phyloP scores from a whole-genome alignment of 2,797 vertebrate species.

The Chrysocyon brachyurus region DNA sequence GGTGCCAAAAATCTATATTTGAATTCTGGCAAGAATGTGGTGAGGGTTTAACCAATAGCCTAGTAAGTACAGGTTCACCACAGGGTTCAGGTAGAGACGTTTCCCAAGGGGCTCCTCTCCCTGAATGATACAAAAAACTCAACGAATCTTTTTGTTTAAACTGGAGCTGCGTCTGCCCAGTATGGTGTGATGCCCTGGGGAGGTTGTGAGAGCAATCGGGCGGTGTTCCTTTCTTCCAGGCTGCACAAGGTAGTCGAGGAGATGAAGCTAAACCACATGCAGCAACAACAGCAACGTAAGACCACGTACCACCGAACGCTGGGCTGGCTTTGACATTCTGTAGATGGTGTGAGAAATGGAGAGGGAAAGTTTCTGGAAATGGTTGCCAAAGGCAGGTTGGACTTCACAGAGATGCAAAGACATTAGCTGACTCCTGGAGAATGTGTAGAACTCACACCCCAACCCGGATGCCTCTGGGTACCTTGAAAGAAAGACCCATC shows the following conservation, averaged over 20 bases:
- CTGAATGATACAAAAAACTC: not conserved
- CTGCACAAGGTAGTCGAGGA: not conserved
- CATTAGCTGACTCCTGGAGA: not conserved
- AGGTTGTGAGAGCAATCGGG: not conserved
- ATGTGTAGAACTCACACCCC: not conserved
- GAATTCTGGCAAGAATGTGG: constrained; percentile 42
- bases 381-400: not conserved
- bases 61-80: not conserved
- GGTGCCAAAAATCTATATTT: constrained; percentile 14
- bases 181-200: not conserved
- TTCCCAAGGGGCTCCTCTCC: not conserved
- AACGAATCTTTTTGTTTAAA: not conserved
- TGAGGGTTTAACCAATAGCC: not conserved
- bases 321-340: not conserved
- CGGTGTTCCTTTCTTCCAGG: not conserved
- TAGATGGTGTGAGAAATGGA: not conserved
- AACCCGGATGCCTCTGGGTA: not conserved
- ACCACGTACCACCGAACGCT: not conserved
- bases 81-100: not conserved
- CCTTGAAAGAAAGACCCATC: not conserved
- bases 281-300: not conserved
- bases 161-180: not conserved
- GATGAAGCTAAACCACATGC: not conserved
- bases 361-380: not conserved
- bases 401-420: not conserved